These are phyloP conservation scores for Brienomyrus brachyistius DNA, from an alignment of 2,113 vertebrate genomes.

Conservation along the genomic window DNA sequence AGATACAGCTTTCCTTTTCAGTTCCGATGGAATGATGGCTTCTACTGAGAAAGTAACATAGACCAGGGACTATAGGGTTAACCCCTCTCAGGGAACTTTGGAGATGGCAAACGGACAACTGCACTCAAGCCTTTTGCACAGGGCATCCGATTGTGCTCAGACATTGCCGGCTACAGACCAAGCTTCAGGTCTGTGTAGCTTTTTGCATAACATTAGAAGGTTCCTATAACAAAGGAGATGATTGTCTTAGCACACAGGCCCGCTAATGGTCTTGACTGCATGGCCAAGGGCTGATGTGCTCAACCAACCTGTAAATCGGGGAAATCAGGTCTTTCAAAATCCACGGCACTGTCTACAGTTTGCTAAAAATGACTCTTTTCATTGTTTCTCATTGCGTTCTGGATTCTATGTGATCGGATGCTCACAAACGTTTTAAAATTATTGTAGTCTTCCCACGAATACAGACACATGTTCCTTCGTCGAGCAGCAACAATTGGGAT, in stretches of 20 bases:
- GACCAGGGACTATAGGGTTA: neutral
- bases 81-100: neutral
- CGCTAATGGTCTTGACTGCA: conserved; percentile 24
- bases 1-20: neutral
- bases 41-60: neutral
- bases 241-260: neutral
- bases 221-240: neutral
- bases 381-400: neutral
- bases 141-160: neutral
- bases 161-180: neutral
- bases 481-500: neutral
- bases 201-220: neutral
- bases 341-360: neutral
- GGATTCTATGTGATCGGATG: neutral
- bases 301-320: neutral
- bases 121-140: neutral
- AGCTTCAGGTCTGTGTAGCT: neutral
- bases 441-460: neutral
- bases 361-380: neutral
- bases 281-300: conserved; percentile 33
- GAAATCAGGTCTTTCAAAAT: neutral
- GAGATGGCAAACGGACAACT: neutral
- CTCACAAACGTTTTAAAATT: neutral
- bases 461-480: conserved; percentile 19
- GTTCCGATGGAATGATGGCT: neutral